Percentiles rank a stretch among this genome's conserved stretches.
phyloP scores from a whole-genome alignment of 2,888 invertebrate genomes.

The Sabatieria punctata region DNA sequence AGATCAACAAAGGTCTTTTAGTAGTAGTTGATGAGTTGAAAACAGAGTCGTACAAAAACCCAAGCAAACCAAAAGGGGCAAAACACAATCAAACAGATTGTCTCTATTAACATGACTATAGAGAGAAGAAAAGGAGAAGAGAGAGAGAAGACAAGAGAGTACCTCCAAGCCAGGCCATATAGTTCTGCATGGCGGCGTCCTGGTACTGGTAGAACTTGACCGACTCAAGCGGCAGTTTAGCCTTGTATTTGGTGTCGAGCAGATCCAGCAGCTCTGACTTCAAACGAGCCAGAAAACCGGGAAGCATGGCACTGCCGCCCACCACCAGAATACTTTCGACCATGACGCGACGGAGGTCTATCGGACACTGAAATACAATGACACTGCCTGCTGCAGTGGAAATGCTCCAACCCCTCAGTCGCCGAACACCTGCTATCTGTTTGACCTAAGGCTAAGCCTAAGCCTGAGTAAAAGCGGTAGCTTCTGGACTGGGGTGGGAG shows the following conservation, averaged over 20 bases:
- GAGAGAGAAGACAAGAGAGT: slow-evolving; percentile 10
- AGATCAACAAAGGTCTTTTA: too few species aligned
- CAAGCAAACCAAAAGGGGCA: background rate
- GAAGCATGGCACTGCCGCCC: slow-evolving; percentile 66
- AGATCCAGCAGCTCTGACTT: slow-evolving; percentile 54
- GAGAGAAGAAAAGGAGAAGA: background rate
- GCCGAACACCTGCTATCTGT: too few species aligned
- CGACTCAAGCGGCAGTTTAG: slow-evolving; percentile 44
- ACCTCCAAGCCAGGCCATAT: slow-evolving; percentile 70
- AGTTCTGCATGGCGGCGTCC: slow-evolving; percentile 48
- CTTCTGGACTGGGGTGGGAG: too few species aligned
- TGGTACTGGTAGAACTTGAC: slow-evolving; percentile 62
- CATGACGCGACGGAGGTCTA: slow-evolving; percentile 58
- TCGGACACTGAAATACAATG: slow-evolving; percentile 55
- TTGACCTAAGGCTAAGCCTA: too few species aligned
- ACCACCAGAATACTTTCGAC: slow-evolving; percentile 66
- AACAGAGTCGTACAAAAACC: too few species aligned
- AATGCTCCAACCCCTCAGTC: too few species aligned
- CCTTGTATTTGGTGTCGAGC: slow-evolving; percentile 40
- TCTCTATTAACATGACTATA: too few species aligned
- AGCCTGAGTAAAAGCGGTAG: too few species aligned
- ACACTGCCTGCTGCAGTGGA: too few species aligned
- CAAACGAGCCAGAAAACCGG: slow-evolving; percentile 63
- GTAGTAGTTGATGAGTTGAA: too few species aligned
- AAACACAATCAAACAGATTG: background rate